Evolutionary conservation across 2,113 vertebrate species (phyloP).

Genomic region (Platichthys flesus): DNA sequence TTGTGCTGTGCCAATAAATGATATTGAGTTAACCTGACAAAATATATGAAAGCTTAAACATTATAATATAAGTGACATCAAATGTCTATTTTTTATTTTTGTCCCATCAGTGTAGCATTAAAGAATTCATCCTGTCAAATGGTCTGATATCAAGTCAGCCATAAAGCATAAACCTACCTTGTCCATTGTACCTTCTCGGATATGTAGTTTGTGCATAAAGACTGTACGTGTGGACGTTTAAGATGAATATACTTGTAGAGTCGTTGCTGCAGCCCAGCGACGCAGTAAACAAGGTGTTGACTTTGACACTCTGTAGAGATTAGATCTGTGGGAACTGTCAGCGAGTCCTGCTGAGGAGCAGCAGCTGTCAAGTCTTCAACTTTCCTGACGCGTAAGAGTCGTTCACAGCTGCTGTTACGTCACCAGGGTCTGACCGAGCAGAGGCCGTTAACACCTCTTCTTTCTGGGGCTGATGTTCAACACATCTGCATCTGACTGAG

Average conservation of each 20-base stretch:
- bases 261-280: neutral
- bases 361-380: no score
- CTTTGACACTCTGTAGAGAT: no score
- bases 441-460: neutral
- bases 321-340: neutral
- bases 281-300: no score
- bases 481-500: neutral
- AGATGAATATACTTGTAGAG: neutral
- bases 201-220: neutral
- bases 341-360: neutral
- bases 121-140: neutral
- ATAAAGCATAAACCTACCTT: neutral
- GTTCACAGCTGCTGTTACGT: neutral
- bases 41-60: no score
- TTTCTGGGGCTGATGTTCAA: slow-evolving; percentile 1
- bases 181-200: neutral
- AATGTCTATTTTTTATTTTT: no score
- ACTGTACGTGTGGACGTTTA: neutral
- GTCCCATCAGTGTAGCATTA: no score
- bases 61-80: no score
- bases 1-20: no score
- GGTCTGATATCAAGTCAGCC: neutral
- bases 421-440: neutral
- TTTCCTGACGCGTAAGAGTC: neutral
- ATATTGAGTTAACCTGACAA: no score